phyloP scores from a whole-genome alignment of 2,888 invertebrate genomes.

The Cephonodes hylas region DNA sequence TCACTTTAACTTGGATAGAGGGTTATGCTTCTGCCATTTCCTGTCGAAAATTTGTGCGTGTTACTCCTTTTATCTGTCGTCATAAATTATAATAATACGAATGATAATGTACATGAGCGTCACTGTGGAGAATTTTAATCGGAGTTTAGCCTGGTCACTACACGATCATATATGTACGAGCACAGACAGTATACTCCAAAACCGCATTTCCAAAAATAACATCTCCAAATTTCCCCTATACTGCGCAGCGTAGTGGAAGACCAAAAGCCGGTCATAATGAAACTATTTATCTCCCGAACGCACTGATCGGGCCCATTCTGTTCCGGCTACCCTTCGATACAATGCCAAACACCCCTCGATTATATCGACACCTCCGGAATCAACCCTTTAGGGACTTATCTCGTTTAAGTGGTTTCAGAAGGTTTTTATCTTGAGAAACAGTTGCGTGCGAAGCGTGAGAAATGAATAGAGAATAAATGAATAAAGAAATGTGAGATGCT shows the following conservation, averaged over 20 bases:
- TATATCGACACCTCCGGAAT: slow-evolving; percentile 25
- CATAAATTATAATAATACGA: no score
- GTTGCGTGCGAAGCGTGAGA: neutral
- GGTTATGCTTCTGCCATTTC: no score
- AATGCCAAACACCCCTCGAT: slow-evolving; percentile 33
- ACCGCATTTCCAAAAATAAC: neutral
- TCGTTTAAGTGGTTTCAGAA: slow-evolving; percentile 12
- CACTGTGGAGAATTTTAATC: no score
- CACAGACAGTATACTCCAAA: no score
- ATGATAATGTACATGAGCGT: no score
- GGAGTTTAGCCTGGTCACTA: no score
- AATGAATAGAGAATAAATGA: neutral
- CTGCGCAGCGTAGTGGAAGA: slow-evolving; percentile 50
- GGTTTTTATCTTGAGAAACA: slow-evolving; percentile 2
- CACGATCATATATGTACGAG: no score
- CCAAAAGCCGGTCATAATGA: slow-evolving; percentile 70
- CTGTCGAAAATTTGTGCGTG: no score
- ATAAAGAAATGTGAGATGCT: no score
- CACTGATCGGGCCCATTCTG: slow-evolving; percentile 52
- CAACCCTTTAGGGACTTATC: slow-evolving; percentile 24
- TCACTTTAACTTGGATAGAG: no score
- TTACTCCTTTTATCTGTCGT: no score
- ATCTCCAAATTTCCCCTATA: slow-evolving; percentile 36
- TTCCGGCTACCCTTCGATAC: slow-evolving; percentile 41
- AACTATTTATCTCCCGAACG: slow-evolving; percentile 72